Base-by-base conservation (phyloP, 1,140 invertebrate species). In the Lanistes nyassanus region DNA sequence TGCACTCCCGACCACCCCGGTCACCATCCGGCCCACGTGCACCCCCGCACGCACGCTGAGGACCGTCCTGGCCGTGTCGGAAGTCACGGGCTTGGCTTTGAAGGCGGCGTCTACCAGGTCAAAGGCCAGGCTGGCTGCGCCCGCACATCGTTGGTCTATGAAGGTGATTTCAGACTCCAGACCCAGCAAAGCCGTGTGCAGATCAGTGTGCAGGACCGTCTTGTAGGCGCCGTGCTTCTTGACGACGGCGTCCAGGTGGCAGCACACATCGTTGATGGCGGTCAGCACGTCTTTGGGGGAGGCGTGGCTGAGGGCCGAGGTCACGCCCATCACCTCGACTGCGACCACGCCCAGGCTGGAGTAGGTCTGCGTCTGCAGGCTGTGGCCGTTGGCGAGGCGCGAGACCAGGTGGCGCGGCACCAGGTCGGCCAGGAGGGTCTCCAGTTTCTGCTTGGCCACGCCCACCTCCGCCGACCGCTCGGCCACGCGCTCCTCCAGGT, bases 401-500 rank as follows among this genome's bases (percentile, higher is more conserved):
- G 56, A 42, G 1, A 70, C 68, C 21, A 76, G 34, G 68, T 76
- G 75, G n/a, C 7, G 58, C 19, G 75, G 75, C 21, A 76, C 39
- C 11, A 60, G 19, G 34, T 70, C 68, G 26, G 37, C 65, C 2
- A 79, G 75, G 65, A 76, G 42, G 9, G 29, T 60, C 23, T 76
- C 69, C 23, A 79, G 73, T 29, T 74, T 79, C 11, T 53, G 53
- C 47, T 76, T 79, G 51, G 78, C 78, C 23, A 79, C 39, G 0
- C 62, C 67, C 19, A 76, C 56, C 34, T 79, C 78, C 19, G 64
- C 71, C 6, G 78, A 76, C 9, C 78, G 34, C 51, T 76, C 75
- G 39, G 76, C 78, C 21, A 79, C 58, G 56, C 74, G 60, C 29
- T 76, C 75, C 67, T 84, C 83, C 53, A 86, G 76, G 37, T 80